A percentile compares a stretch with the other conserved stretches of the same genome.
Evolutionary conservation across 1,140 invertebrate genomes (phyloP).

Genomic region (Brachionus koreanus): DNA sequence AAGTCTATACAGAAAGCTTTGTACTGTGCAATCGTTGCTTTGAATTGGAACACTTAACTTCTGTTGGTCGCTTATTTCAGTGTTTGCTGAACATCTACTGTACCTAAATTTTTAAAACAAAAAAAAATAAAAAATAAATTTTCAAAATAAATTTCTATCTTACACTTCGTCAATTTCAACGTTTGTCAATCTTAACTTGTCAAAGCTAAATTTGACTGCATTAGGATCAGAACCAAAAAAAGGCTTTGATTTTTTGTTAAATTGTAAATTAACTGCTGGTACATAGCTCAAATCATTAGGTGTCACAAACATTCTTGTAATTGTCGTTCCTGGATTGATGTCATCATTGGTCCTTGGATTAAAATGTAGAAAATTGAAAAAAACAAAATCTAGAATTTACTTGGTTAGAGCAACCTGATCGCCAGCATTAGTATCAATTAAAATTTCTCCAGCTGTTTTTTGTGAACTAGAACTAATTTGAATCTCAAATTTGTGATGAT

Average conservation of each 20-base stretch:
- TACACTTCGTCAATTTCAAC: constrained; percentile 35
- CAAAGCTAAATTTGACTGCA: constrained; percentile 16
- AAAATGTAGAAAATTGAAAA: not conserved
- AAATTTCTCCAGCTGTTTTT: constrained; percentile 33
- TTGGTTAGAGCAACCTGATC: not conserved
- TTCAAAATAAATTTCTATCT: not conserved
- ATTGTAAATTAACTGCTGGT: constrained; percentile 17
- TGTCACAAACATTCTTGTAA: constrained; percentile 37
- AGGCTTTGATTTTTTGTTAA: constrained; percentile 38
- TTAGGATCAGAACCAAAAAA: constrained; percentile 39
- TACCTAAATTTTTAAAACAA: not conserved
- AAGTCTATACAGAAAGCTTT: not conserved
- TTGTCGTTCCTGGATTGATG: not conserved
- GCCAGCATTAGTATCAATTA: not conserved
- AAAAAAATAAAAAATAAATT: not conserved
- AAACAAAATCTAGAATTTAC: not conserved
- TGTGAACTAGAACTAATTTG: not conserved
- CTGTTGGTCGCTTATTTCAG: constrained; percentile 17
- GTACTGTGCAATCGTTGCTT: not conserved
- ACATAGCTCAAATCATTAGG: not conserved
- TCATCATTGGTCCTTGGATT: constrained; percentile 7
- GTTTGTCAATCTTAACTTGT: constrained; percentile 25
- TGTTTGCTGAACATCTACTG: not conserved
- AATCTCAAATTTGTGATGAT: constrained; percentile 22
- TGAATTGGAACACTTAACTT: not conserved